These are phyloP conservation scores for Gasteruption jaculator DNA, from an alignment of 2,888 invertebrate species.

Conservation along the genomic window DNA sequence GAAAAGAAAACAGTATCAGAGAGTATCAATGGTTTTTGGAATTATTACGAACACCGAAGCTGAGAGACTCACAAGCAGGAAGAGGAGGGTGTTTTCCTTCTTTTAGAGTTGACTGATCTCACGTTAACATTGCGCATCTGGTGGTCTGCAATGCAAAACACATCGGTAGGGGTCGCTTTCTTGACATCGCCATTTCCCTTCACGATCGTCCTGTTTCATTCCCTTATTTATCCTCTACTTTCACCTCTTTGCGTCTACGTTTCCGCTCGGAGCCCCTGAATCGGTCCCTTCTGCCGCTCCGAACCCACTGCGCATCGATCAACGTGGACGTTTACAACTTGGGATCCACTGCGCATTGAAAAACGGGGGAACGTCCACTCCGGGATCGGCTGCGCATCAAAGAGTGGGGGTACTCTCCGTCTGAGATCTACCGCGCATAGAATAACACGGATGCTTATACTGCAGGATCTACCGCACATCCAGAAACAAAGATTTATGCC, in stretches of 20 bases:
- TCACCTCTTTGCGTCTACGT: conserved; percentile 12
- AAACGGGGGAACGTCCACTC: too few relatives aligned
- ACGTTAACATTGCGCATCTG: conserved; percentile 72
- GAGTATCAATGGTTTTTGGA: conserved; percentile 37
- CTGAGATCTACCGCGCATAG: too few relatives aligned
- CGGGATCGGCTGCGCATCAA: too few relatives aligned
- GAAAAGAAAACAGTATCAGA: background rate
- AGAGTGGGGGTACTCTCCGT: too few relatives aligned
- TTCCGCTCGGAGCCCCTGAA: conserved; percentile 11
- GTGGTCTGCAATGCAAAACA: conserved; percentile 73
- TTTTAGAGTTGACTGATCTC: conserved; percentile 67
- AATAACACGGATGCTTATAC: too few relatives aligned
- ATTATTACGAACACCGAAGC: conserved; percentile 53
- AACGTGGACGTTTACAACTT: too few relatives aligned
- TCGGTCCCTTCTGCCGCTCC: conserved; percentile 10
- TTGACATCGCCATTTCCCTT: conserved; percentile 12
- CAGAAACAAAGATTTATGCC: too few relatives aligned
- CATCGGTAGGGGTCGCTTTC: conserved; percentile 41
- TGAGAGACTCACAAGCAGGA: conserved; percentile 66
- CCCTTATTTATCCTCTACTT: conserved; percentile 5
- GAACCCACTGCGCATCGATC: too few relatives aligned
- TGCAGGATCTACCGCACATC: too few relatives aligned
- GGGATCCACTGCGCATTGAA: too few relatives aligned
- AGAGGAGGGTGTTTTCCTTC: conserved; percentile 64
- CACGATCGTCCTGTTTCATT: conserved; percentile 13